A percentile compares a stretch with the other conserved stretches of the same genome.
Conservation (phyloP, 2,797 vertebrate genomes). For the Denticeps clupeoides region DNA sequence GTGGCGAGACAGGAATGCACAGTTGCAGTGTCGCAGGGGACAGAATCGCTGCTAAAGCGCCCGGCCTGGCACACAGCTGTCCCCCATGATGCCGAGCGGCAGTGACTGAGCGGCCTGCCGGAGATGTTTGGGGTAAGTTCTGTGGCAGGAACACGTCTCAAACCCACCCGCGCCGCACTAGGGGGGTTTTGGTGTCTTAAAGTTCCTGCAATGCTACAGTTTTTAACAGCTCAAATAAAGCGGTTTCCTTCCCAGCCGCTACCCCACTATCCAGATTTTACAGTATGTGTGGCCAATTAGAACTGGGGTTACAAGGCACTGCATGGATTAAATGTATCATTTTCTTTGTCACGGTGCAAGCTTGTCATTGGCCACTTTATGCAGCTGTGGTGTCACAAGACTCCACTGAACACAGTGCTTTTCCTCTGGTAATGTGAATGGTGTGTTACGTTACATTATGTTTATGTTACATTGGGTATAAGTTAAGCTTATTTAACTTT, state of each 20-base stretch:
- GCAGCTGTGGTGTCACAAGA: neutral
- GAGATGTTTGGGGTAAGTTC: conserved; percentile 26
- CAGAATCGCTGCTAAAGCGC: conserved; percentile 17
- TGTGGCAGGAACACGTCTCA: conserved; percentile 39
- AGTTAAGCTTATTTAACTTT: no score
- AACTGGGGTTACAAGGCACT: conserved; percentile 53
- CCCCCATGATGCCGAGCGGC: neutral
- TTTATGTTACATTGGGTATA: no score
- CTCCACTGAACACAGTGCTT: no score
- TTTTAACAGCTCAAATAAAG: conserved; percentile 26
- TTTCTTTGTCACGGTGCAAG: conserved; percentile 33
- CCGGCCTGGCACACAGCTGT: conserved; percentile 23
- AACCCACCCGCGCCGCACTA: conserved; percentile 32
- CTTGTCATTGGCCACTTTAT: conserved; percentile 1
- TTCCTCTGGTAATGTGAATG: no score
- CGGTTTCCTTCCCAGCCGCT: conserved; percentile 13
- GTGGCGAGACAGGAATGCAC: conserved; percentile 61
- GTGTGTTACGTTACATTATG: no score
- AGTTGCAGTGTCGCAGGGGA: conserved; percentile 46
- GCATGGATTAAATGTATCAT: conserved; percentile 61
- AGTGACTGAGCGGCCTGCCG: neutral
- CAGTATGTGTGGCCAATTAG: conserved; percentile 67
- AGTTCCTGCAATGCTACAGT: conserved; percentile 35
- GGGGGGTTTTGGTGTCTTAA: conserved; percentile 52
- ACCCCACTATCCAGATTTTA: conserved; percentile 32